Evolutionary conservation across 1,140 invertebrate species (phyloP), one percentile per base, ranked within the genome.

Genomic region (Dendrolimus punctatus): DNA sequence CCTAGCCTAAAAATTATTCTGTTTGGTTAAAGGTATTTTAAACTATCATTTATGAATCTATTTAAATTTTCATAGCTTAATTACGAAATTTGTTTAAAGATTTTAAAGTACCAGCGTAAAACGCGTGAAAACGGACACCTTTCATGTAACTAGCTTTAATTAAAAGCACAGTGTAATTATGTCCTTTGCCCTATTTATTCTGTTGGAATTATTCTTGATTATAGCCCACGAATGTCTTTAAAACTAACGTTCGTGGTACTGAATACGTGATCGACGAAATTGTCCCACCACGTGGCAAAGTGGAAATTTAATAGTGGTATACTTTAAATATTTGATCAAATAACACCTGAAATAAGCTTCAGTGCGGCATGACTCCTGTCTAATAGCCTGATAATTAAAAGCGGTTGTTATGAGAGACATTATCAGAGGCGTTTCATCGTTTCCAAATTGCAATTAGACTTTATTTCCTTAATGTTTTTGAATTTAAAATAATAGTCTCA

Each of bases 341-440:
- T 80, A 77, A 76, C 82, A 73, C 80, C 72, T 85, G 71, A 77
- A 76, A 80, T 85, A 78, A 75, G 74, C 78, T 83, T 83, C 67
- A 56, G 42, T 54, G 44, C 56, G 48, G 62, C 60, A 66, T 57
- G 66, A 65, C 58, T 54, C 48, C 55, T 59, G 60, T 59, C 58
- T 76, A 76, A 77, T 77, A 68, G 60, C 39, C 50, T 52, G 39
- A 60, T 77, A 75, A 77, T 76, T 75, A 78, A 66, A 68, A 55
- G 55, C 49, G 46, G 51, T 62, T 62, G 63, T 64, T 70, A 58
- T 62, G 64, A 45, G 43, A 39, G 39, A 43, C 53, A 53, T 56
- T 53, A 46, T 40, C 51, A 39, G 53, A 64, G 56, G 48, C 46
- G 58, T 57, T 39, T 39, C 42, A 45, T 23, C 1, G 23, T 23